A percentile compares a stretch with the other conserved stretches of the same genome.
Evolutionary conservation across 2,113 vertebrate species (phyloP).

Genomic region (Eidolon helvum): DNA sequence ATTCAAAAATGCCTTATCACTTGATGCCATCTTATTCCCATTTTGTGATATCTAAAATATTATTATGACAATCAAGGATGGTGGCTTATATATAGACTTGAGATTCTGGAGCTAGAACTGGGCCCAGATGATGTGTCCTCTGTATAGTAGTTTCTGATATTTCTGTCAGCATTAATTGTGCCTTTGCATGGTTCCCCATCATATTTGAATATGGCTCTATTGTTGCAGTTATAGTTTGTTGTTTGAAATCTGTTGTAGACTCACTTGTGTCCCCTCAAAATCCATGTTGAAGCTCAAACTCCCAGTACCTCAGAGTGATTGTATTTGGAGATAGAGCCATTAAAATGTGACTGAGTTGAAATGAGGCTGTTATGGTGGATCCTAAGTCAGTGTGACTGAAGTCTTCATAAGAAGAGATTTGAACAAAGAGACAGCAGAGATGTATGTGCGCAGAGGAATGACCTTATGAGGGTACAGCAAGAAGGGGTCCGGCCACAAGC

Average conservation of each 20-base stretch:
- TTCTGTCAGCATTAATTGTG: neutral
- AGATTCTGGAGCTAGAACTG: neutral
- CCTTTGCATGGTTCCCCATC: neutral
- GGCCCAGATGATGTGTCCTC: neutral
- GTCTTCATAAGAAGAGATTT: neutral
- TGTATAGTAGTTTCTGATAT: neutral
- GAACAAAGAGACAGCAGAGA: neutral
- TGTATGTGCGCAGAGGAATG: neutral
- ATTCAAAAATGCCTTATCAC: neutral
- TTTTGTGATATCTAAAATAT: conserved; percentile 32
- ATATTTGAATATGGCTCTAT: neutral
- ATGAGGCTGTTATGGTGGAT: neutral
- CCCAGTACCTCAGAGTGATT: neutral
- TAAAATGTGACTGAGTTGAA: neutral
- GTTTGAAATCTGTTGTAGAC: neutral
- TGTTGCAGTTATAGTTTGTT: neutral
- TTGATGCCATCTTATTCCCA: neutral
- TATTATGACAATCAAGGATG: neutral
- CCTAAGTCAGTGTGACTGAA: neutral
- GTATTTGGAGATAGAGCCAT: conserved; percentile 8
- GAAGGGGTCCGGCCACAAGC: neutral
- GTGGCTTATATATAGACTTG: neutral
- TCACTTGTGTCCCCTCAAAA: neutral
- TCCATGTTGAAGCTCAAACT: neutral
- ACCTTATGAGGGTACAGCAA: neutral